Evolutionary conservation across 2,113 vertebrate species (phyloP), one percentile per base, ranked within the genome.

Genomic region (Phodopus roborovskii): DNA sequence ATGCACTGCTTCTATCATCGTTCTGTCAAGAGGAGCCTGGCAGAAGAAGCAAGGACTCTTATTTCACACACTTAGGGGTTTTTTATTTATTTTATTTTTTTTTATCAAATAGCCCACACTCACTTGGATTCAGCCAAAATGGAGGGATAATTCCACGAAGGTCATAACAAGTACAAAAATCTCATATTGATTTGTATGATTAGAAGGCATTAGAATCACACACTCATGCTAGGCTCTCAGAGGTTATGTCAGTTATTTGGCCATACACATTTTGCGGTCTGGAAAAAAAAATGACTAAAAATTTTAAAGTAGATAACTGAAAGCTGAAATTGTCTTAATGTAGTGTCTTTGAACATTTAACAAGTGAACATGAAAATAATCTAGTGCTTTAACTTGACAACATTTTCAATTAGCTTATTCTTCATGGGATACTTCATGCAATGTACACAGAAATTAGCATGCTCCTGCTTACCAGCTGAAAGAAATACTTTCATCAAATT

Each of bases 1-100:
- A 99, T 99, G 99, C 99, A 99, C 99, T 98, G 99, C 99, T 99
- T 99, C 99, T 99, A 99, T 99, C 99, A 99, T 99, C 99, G 99
- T 99, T 99, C 99, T 99, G 99, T 99, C 99, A 99, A 99, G 99
- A 98, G 98, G 99, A 99, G 99, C 98, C 99, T 98, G 99, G 99
- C 99, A 99, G 99, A 99, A 99, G 98, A 98, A 98, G 99, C 99
- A 98, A 99, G 99, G 99, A 99, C 99, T 99, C 99, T 99, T 99
- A 99, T 99, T 99, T 99, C 98, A 98, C 99, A 99, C 99, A 99
- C 99, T 99, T 99, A 99, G 99, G 99, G 99, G 99, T 99, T 98
- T 53, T 92, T 33, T 70, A 56, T 45, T 87, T 87, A 2, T 88
- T 87, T 70, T 1, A 53, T 96, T 99, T 99, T 71, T 48, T 85